These are phyloP conservation scores for Acronicta psi DNA, from an alignment of 2,888 invertebrate species.

Conservation along the genomic window DNA sequence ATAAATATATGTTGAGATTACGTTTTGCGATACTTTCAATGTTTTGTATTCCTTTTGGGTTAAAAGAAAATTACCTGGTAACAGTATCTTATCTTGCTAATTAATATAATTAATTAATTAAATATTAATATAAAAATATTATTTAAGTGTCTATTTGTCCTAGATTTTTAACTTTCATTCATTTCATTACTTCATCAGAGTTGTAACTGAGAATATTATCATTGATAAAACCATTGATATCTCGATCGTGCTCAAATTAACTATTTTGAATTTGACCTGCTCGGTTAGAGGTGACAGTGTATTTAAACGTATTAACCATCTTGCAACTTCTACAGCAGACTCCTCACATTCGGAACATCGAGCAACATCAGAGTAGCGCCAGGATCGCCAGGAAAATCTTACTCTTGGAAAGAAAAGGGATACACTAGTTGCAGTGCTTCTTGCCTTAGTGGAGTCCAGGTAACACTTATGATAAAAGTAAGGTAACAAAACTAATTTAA, in stretches of 20 bases:
- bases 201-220: no score
- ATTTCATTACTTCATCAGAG: no score
- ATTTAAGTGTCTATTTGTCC: no score
- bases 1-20: conserved; percentile 39
- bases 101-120: no score
- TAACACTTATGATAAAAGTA: conserved; percentile 45
- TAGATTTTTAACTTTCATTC: no score
- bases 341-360: conserved; percentile 83
- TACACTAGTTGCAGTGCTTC: conserved; percentile 98
- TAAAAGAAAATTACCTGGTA: neutral
- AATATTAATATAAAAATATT: no score
- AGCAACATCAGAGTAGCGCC: conserved; percentile 91
- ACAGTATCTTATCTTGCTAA: neutral
- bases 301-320: neutral
- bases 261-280: no score
- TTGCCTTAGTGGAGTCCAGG: conserved; percentile 95
- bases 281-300: no score
- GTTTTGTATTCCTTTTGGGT: conserved; percentile 3
- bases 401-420: conserved; percentile 96
- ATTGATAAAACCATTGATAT: no score
- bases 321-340: conserved; percentile 65
- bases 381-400: conserved; percentile 93
- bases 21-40: conserved; percentile 20
- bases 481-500: no score
- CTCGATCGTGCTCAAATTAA: no score